Evolutionary conservation across 1,140 invertebrate genomes (phyloP), one percentile per base, ranked within the genome.

Genomic region (Zaprionus ghesquierei): DNA sequence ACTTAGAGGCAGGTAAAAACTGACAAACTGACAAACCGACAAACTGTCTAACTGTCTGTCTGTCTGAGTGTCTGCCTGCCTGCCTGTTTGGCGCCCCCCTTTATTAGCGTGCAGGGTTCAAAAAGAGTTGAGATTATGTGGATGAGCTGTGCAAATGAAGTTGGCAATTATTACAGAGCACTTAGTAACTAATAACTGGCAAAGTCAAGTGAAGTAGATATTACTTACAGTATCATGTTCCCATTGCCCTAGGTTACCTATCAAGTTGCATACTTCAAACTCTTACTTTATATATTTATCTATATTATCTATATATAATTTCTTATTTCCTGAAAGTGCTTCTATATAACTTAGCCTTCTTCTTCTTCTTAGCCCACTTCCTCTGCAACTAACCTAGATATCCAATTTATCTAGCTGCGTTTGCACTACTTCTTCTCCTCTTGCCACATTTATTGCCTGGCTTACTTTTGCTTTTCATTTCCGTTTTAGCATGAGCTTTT

Each of bases 381-480:
- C 12, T 50, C 2, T 22, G 25, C 31, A 23, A 9, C n/a, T 62
- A 31, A 50, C 31, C 61, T 22, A 55, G 60, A 56, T 49, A 38
- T 65, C 31, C 53, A 38, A 51, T 58, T 71, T 56, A 29, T 62
- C 35, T 51, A n/a, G 50, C n/a, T 46, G 18, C n/a, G 13, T 54
- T 68, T 68, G 10, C 3, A 18, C 22, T 35, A n/a, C 13, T 44
- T 29, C 15, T 22, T 46, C 1, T 12, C 2, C 12, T 51, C 12
- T 2, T n/a, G n/a, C n/a, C n/a, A 12, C 18, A 5, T 8, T 41
- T 0, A 20, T 46, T 46, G n/a, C 38, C 35, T n/a, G 22, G 2
- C 41, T 64, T 31, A 70, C 33, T 29, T 70, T 60, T 78, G 35
- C 27, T 23, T 65, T 58, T 46, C 25, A 27, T 51, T 72, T 78